Percentiles rank a stretch among this genome's conserved stretches.
phyloP scores from a whole-genome alignment of 2,113 vertebrate genomes.

The Psittacula cyanocephala region DNA sequence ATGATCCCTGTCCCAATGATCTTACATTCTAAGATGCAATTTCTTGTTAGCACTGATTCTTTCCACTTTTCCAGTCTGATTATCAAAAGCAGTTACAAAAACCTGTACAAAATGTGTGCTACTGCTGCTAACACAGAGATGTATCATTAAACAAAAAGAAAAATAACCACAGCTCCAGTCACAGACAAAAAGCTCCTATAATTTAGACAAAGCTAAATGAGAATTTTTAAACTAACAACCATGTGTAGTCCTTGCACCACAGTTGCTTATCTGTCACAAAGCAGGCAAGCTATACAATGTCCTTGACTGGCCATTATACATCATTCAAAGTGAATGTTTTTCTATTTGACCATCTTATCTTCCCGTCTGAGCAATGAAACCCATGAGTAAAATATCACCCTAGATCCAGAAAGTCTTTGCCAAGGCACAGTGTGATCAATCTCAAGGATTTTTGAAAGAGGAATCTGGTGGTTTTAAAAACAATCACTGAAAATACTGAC shows the following conservation, averaged over 20 bases:
- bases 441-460: not conserved
- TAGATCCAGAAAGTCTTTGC: slow-evolving; percentile 7
- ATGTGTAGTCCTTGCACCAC: slow-evolving; percentile 79
- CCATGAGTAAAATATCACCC: not conserved
- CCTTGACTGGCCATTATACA: slow-evolving; percentile 79
- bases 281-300: slow-evolving; percentile 71
- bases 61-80: not conserved
- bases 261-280: slow-evolving; percentile 77
- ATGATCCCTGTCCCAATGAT: not conserved
- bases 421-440: not conserved
- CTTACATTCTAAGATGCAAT: not conserved
- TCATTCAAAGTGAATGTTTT: slow-evolving; percentile 63
- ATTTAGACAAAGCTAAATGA: slow-evolving; percentile 21
- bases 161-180: not conserved
- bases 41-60: not conserved
- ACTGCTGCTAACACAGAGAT: not conserved
- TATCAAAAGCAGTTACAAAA: not conserved
- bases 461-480: not conserved
- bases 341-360: slow-evolving; percentile 43
- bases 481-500: not conserved
- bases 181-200: not conserved
- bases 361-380: not conserved
- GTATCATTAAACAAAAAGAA: not conserved
- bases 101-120: not conserved
- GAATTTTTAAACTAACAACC: slow-evolving; percentile 44